Percentiles rank a stretch among this genome's conserved stretches.
phyloP scores from a whole-genome alignment of 2,113 vertebrate genomes.

The Chaetodon trifascialis region DNA sequence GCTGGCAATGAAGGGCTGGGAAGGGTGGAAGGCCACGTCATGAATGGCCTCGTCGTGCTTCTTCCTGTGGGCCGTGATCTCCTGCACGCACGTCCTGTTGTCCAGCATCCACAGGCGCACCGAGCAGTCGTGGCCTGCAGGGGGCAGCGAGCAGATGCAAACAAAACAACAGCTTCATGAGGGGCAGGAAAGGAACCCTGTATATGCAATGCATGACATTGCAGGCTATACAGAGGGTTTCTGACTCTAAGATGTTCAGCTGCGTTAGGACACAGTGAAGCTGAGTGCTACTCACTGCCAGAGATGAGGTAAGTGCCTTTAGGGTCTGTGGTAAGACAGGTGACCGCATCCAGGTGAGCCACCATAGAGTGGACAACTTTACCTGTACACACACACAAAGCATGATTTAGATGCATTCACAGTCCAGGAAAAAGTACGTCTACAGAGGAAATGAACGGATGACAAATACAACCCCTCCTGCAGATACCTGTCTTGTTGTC shows the following conservation, averaged over 20 bases:
- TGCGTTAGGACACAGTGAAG: neutral
- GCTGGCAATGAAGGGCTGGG: conserved; percentile 91
- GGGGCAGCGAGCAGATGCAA: conserved; percentile 1
- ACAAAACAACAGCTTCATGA: neutral
- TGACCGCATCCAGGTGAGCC: conserved; percentile 92
- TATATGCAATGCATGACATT: neutral
- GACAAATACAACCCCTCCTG: neutral
- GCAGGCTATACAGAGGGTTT: neutral
- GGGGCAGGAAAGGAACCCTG: neutral
- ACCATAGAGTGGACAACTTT: conserved; percentile 93
- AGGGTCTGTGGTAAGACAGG: conserved; percentile 92
- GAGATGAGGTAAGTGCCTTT: conserved; percentile 94
- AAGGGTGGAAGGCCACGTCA: conserved; percentile 93
- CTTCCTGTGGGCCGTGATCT: conserved; percentile 94
- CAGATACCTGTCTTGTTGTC: conserved; percentile 91
- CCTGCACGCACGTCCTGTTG: conserved; percentile 93
- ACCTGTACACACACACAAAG: conserved; percentile 78
- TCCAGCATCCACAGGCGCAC: conserved; percentile 95
- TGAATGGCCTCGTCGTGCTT: conserved; percentile 95
- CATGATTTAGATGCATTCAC: neutral
- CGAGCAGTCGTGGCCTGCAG: conserved; percentile 92
- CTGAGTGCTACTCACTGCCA: conserved; percentile 88
- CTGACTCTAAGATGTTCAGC: neutral
- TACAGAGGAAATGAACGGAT: neutral
- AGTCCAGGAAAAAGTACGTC: neutral